Evolutionary conservation across 2,888 invertebrate species (phyloP), one percentile per base, ranked within the genome.

Genomic region (Ormyrus thymus): DNA sequence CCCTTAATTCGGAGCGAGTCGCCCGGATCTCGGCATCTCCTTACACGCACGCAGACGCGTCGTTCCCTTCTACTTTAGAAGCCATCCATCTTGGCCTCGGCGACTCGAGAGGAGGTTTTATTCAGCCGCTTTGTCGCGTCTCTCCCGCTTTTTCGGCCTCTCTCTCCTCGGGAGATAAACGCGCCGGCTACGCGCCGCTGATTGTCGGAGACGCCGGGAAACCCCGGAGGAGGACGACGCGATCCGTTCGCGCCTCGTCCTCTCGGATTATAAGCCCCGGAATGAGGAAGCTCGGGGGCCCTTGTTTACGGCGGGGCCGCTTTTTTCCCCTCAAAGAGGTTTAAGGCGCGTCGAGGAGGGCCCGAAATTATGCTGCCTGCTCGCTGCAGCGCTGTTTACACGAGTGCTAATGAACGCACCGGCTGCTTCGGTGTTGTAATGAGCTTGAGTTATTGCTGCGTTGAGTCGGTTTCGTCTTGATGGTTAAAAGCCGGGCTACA

Each of bases 21-120:
- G 29, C 4, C 29, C 29, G 29, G 29, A 29, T 50, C n/a, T 46
- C 53, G 29, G 43, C 61, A 29, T 50, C 71, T 15, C 56, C 53
- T 62, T 62, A n/a, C 50, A 50, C 13, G 45, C 45, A 46, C 61
- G 11, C 13, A 6, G 66, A 64, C 13, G 53, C 51, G 58, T 51
- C 72, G 48, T 65, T 15, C 45, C 29, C 29, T 56, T 53, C 50
- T 59, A 58, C 77, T 78, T 70, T 58, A 74, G 73, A 81, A 84
- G 83, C 84, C 84, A 87, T 87, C 86, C 86, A 85, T 87, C 87
- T 86, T 85, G 77, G 69, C 56, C 66, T 66, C 55, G 82, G 81
- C 82, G 81, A 79, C 83, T 76, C 83, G 83, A 75, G 29, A 81
- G 82, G 85, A n/a, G 84, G 80, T 86, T 86, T 86, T 85, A 85